A percentile compares a stretch with the other conserved stretches of the same genome.
Evolutionary conservation across 2,113 vertebrate genomes (phyloP).

Genomic region (Accipiter virgatus): DNA sequence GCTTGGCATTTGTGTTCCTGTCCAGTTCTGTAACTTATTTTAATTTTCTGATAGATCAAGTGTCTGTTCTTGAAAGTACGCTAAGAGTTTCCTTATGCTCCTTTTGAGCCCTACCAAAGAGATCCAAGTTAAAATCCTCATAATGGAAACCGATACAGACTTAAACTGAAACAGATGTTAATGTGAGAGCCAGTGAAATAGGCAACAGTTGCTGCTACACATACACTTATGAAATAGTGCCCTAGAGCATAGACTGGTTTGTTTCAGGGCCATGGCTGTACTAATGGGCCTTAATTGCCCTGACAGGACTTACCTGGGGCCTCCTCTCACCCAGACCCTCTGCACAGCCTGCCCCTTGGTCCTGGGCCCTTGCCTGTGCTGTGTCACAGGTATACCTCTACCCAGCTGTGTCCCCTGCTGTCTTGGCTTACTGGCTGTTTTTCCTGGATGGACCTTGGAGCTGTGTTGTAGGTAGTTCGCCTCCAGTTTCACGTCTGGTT

Average conservation of each 20-base stretch:
- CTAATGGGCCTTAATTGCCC: not conserved
- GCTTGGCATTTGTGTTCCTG: constrained; percentile 3
- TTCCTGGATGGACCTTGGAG: not conserved
- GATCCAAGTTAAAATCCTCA: not conserved
- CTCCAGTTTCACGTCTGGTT: not conserved
- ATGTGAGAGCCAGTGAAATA: not conserved
- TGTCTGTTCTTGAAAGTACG: not conserved
- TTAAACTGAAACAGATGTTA: constrained; percentile 28
- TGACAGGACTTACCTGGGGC: too few species aligned
- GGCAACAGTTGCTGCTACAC: not conserved
- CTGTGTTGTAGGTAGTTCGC: not conserved
- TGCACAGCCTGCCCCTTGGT: accelerated
- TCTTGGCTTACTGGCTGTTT: accelerated
- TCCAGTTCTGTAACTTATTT: not conserved
- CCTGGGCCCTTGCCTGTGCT: not conserved
- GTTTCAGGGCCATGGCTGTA: not conserved
- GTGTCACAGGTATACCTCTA: not conserved
- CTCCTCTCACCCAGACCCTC: not conserved
- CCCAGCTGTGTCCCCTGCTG: not conserved
- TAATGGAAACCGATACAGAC: not conserved
- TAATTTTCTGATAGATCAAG: not conserved
- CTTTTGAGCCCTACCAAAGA: not conserved
- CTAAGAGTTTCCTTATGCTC: not conserved
- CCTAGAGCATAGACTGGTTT: not conserved
- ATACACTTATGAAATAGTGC: not conserved